These are phyloP conservation scores for Tipula confusa DNA, from an alignment of 2,888 invertebrate genomes.

Conservation along the genomic window DNA sequence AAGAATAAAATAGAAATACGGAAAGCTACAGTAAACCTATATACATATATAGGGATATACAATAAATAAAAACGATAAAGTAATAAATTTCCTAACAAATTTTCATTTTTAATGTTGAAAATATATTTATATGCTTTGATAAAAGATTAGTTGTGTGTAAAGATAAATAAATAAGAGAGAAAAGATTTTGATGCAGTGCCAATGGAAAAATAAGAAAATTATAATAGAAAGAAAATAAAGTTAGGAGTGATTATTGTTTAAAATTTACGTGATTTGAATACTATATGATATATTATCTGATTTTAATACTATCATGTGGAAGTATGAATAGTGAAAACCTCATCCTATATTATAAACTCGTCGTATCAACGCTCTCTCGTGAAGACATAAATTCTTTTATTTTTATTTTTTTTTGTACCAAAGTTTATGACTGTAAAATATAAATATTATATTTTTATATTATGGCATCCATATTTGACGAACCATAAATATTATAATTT, in stretches of 20 bases:
- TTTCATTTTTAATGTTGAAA: neutral
- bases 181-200: slow-evolving; percentile 14
- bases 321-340: neutral
- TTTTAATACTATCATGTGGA: neutral
- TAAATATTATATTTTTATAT: neutral
- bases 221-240: slow-evolving; percentile 6
- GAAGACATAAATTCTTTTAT: neutral
- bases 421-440: neutral
- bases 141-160: slow-evolving; percentile 12
- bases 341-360: neutral
- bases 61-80: neutral
- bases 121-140: neutral
- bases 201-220: neutral
- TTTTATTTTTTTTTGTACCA: neutral
- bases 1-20: neutral
- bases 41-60: no score
- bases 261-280: slow-evolving; percentile 25
- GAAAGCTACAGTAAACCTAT: neutral
- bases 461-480: neutral
- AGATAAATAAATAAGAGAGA: neutral
- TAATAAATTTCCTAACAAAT: slow-evolving; percentile 20
- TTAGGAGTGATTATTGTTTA: slow-evolving; percentile 25
- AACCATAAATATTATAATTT: neutral
- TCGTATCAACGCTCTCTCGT: neutral
- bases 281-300: neutral